Conservation (phyloP, 2,888 invertebrate genomes). For the Campoplex nolae region DNA sequence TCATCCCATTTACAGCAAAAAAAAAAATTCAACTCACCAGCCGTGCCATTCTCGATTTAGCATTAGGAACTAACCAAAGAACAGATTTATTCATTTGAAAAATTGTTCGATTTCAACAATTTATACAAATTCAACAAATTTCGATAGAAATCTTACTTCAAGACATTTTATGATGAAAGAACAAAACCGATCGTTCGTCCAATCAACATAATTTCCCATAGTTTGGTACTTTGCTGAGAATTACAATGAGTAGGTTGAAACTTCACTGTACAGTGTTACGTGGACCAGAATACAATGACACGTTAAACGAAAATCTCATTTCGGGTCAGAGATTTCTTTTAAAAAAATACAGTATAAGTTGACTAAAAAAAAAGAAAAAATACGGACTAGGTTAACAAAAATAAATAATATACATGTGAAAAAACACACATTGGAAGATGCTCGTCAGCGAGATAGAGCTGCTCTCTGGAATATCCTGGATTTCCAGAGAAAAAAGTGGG, state of each 20-base stretch:
- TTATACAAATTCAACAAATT: not conserved
- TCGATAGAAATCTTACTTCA: not conserved
- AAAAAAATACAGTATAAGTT: not conserved
- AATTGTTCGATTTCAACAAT: not conserved
- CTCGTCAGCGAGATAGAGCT: constrained; percentile 52
- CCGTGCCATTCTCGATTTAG: no score
- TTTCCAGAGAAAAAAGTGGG: constrained; percentile 57
- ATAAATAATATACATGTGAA: constrained; percentile 15
- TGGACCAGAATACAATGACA: constrained; percentile 5
- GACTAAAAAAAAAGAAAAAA: not conserved
- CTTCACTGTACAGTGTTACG: not conserved
- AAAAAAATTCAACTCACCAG: no score
- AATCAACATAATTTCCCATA: not conserved
- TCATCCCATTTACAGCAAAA: no score
- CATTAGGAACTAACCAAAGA: no score
- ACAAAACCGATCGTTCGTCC: not conserved
- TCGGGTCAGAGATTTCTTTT: constrained; percentile 15
- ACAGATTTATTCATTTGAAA: no score
- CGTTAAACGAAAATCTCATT: constrained; percentile 25
- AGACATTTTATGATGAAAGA: not conserved
- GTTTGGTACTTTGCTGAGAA: not conserved
- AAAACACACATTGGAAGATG: constrained; percentile 10
- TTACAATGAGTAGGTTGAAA: not conserved
- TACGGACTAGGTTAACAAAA: not conserved
- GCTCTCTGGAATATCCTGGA: constrained; percentile 49